Percentiles rank a stretch among this genome's conserved stretches.
Evolutionary conservation across 2,797 vertebrate genomes (phyloP).

Genomic region (Pipistrellus nathusii): DNA sequence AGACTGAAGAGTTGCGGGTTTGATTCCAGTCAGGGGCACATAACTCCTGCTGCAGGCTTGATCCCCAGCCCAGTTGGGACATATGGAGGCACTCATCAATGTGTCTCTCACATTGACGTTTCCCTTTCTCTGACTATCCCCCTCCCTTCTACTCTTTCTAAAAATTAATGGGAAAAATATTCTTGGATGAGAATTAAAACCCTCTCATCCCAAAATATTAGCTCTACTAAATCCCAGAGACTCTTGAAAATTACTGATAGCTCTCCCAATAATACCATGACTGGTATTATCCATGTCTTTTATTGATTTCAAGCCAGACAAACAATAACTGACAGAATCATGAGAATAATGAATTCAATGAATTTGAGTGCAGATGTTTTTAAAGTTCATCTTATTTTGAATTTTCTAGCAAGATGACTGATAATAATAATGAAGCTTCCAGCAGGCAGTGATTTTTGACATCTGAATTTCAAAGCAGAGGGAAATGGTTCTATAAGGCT

Average conservation of each 20-base stretch:
- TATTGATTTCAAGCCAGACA: conserved; percentile 14
- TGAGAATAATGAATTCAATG: conserved; percentile 17
- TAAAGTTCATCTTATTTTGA: not conserved
- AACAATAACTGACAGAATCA: conserved; percentile 13
- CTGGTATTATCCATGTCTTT: not conserved
- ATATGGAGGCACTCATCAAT: too few species aligned
- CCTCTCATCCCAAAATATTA: not conserved
- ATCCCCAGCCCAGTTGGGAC: too few species aligned
- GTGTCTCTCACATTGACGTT: too few species aligned
- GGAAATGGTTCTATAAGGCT: not conserved
- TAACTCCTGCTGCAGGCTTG: too few species aligned
- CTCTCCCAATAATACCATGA: not conserved
- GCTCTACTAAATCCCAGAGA: not conserved
- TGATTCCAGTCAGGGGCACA: too few species aligned
- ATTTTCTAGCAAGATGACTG: conserved; percentile 29
- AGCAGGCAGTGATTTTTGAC: not conserved
- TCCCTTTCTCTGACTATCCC: too few species aligned
- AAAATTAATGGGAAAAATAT: too few species aligned
- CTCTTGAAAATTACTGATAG: not conserved
- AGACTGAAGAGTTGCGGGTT: too few species aligned
- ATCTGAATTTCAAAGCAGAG: not conserved
- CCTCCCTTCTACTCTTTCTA: too few species aligned
- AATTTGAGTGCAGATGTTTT: not conserved
- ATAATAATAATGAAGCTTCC: not conserved
- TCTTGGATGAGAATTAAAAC: too few species aligned